These are phyloP conservation scores for Xenops minutus DNA, from an alignment of 2,797 vertebrate genomes.

Conservation along the genomic window DNA sequence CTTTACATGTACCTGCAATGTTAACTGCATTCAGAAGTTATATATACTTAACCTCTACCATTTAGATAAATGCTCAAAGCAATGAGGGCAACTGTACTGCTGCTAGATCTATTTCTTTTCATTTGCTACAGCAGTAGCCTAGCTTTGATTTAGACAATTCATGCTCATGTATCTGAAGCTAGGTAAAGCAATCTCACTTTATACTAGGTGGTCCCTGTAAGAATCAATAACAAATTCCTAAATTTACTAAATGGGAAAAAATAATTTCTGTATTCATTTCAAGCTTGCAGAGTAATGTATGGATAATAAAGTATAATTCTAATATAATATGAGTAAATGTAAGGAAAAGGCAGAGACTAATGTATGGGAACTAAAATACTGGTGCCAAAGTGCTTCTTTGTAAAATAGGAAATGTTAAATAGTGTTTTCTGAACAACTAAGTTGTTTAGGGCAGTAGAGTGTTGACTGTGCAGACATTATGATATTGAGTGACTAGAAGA, in stretches of 20 bases:
- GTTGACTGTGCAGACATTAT: background rate
- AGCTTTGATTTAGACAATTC: background rate
- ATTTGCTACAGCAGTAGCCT: background rate
- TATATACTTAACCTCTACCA: background rate
- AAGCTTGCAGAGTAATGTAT: background rate
- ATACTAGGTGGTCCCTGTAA: background rate
- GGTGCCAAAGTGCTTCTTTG: background rate
- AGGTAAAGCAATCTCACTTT: background rate
- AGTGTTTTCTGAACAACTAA: background rate
- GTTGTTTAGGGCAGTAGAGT: background rate
- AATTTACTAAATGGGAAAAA: background rate
- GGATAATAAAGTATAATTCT: background rate
- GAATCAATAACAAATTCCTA: background rate
- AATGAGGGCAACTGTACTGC: background rate
- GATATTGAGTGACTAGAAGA: background rate
- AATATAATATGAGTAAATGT: background rate
- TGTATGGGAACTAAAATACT: background rate
- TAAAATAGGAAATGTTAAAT: background rate
- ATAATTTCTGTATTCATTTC: background rate
- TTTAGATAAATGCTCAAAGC: background rate
- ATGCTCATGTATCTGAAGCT: background rate
- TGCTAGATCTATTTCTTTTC: background rate
- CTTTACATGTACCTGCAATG: background rate
- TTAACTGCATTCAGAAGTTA: background rate
- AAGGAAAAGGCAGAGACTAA: background rate